phyloP scores from a whole-genome alignment of 2,113 vertebrate species.

The Sterrhoptilus dennistouni region DNA sequence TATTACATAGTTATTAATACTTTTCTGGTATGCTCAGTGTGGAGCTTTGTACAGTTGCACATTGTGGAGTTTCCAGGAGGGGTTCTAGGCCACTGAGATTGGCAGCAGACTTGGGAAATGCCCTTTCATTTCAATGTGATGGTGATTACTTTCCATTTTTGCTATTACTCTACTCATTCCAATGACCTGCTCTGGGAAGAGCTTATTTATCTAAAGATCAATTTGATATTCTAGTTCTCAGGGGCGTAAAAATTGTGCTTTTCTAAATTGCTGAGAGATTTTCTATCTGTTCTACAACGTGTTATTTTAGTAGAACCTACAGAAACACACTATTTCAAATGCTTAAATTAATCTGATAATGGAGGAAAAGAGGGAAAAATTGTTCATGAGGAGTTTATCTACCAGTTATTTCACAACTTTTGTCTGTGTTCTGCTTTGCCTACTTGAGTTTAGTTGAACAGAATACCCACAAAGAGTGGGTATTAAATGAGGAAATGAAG shows the following conservation, averaged over 20 bases:
- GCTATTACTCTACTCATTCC: background rate
- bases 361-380: background rate
- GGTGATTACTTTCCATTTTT: background rate
- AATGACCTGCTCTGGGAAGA: background rate
- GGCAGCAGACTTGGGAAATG: background rate
- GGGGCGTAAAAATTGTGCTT: background rate
- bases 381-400: background rate
- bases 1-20: background rate
- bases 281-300: background rate
- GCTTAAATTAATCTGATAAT: background rate
- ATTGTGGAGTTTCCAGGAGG: background rate
- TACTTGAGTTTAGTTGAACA: background rate
- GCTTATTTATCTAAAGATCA: background rate
- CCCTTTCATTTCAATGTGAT: accelerated
- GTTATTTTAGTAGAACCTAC: background rate
- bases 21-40: background rate
- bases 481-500: background rate
- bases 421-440: background rate
- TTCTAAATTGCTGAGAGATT: background rate
- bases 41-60: accelerated
- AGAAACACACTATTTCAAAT: background rate
- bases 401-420: background rate
- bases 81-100: background rate
- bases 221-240: background rate
- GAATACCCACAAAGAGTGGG: background rate